Evolutionary conservation across 2,113 vertebrate genomes (phyloP), one percentile per base, ranked within the genome.

Genomic region (Melanostigma gelatinosum): DNA sequence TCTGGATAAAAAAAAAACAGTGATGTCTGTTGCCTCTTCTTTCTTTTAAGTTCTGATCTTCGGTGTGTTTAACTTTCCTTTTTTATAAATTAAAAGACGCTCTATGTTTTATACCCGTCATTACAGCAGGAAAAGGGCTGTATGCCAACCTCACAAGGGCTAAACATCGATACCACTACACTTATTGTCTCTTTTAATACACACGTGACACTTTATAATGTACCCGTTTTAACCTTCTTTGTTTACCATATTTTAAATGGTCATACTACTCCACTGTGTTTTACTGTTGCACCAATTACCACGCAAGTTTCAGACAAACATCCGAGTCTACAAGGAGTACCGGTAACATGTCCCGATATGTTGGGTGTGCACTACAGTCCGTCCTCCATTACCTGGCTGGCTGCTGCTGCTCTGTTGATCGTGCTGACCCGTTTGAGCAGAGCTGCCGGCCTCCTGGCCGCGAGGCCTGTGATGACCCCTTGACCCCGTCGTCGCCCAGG

Each of bases 391-490:
- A 97, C 97, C 90, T 98, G 95, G n/a, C 80, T 95, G 24, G 96
- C 79, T 0, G 96, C 90, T n/a, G 96, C 89, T n/a, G 96, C 89
- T 83, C 96, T 95, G 94, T 95, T 97, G 58, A 98, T 86, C n/a
- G 96, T 94, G 54, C 95, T 96, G 73, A 95, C 64, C 52, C 97
- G 95, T 82, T 96, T 98, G 65, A 92, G 91, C 71, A 96, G 86
- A 3, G 94, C 92, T 20, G 94, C 52, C 2, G 95, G 93, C 68
- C 96, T 97, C 77, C 94, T 94, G 40, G 97, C 96, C 27, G 97
- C 97, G 87, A 98, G 94, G 3, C 97, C 96, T 0, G 97, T 97
- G 84, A 97, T 95, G 24, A 98, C 93, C 82, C 97, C 96, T 0
- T 98, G 98, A 70, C 96, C 92, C 50, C 94, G 94, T 48, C 96